Evolutionary conservation across 2,888 invertebrate genomes (phyloP).

Genomic region (Metalampra italica): DNA sequence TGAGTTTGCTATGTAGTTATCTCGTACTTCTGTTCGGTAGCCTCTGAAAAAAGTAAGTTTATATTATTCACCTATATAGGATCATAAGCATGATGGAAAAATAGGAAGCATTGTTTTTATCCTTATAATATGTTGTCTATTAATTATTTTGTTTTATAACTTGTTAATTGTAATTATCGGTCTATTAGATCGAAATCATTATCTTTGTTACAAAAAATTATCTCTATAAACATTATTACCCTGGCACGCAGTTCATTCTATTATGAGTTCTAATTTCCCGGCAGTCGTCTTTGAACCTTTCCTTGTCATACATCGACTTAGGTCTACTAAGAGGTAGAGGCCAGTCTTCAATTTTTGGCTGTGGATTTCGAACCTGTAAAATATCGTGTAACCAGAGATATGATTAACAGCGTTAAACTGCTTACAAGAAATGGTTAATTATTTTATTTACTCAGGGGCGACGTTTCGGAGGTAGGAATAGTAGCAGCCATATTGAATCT

Average conservation of each 20-base stretch:
- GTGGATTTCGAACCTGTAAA: constrained; percentile 46
- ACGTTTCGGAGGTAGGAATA: too few species aligned
- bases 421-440: too few species aligned
- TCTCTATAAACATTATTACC: constrained; percentile 33
- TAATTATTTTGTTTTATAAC: too few species aligned
- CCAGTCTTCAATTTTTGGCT: constrained; percentile 45
- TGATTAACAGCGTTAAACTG: too few species aligned
- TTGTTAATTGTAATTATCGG: too few species aligned
- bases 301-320: constrained; percentile 54
- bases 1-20: constrained; percentile 46
- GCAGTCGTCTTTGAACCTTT: constrained; percentile 54
- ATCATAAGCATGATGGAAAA: too few species aligned
- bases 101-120: too few species aligned
- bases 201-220: background rate
- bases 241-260: constrained; percentile 50
- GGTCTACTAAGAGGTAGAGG: constrained; percentile 39
- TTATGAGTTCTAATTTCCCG: constrained; percentile 62
- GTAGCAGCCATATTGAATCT: too few species aligned
- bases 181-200: too few species aligned
- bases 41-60: constrained; percentile 38
- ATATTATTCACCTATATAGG: background rate
- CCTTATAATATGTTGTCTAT: too few species aligned
- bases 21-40: constrained; percentile 57
- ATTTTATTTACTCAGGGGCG: too few species aligned
- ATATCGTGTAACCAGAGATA: too few species aligned